Conservation (phyloP, 1,140 invertebrate species). For the Aphaenogaster floridana region DNA sequence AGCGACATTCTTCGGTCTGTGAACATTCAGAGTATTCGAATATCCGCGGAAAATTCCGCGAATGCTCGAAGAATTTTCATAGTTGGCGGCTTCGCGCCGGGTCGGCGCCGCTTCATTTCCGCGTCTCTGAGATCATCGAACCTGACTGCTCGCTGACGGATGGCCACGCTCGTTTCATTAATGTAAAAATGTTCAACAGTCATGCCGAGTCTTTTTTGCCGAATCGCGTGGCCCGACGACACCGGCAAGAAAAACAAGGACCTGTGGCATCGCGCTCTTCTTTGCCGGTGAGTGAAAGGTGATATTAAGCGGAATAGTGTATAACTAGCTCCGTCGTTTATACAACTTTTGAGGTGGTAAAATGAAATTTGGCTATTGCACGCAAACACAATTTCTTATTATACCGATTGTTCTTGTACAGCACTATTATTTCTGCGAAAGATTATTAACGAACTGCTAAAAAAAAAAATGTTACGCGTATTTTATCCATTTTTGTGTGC, state of each 20-base stretch:
- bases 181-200: constrained; percentile 23
- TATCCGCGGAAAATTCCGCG: constrained; percentile 40
- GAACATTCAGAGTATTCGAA: constrained; percentile 41
- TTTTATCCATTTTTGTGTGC: not conserved
- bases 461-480: not conserved
- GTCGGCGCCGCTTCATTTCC: constrained; percentile 55
- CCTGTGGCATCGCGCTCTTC: constrained; percentile 33
- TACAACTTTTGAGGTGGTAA: constrained; percentile 15
- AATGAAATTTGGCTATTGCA: constrained; percentile 68
- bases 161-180: not conserved
- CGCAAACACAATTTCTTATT: constrained; percentile 1
- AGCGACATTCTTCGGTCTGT: not conserved
- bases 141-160: constrained; percentile 6
- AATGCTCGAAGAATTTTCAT: constrained; percentile 54
- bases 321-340: constrained; percentile 1
- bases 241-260: not conserved
- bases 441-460: not conserved
- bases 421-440: not conserved
- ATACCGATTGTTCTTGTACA: not conserved
- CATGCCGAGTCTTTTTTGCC: not conserved
- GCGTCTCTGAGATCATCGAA: constrained; percentile 53
- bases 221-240: not conserved
- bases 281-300: constrained; percentile 64
- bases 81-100: not conserved
- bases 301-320: constrained; percentile 35